Percentiles rank a stretch among this genome's conserved stretches.
phyloP scores from a whole-genome alignment of 2,888 invertebrate genomes.

The Dilophus febrilis region DNA sequence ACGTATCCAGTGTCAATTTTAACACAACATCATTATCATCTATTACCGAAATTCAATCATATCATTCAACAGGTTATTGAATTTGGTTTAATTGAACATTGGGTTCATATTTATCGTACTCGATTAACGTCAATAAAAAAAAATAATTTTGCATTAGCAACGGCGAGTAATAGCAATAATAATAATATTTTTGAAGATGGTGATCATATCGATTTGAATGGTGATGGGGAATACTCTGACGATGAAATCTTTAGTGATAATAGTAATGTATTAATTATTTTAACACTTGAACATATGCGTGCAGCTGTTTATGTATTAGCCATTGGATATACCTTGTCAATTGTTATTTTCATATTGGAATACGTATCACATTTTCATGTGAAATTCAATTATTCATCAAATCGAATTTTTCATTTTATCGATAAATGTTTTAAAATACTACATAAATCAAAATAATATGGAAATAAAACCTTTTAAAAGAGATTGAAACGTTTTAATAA shows the following conservation, averaged over 20 bases:
- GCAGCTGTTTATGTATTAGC: constrained; percentile 19
- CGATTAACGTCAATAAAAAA: constrained; percentile 11
- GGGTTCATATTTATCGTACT: constrained; percentile 23
- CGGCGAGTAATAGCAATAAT: too few relatives aligned
- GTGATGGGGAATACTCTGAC: too few relatives aligned
- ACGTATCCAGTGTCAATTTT: constrained; percentile 24
- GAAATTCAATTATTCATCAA: too few relatives aligned
- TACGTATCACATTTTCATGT: neutral
- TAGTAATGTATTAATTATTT: constrained; percentile 5
- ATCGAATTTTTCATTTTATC: too few relatives aligned
- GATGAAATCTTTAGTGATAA: neutral
- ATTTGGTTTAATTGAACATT: constrained; percentile 27
- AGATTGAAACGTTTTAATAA: too few relatives aligned
- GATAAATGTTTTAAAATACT: too few relatives aligned
- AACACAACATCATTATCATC: constrained; percentile 22
- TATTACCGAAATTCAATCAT: constrained; percentile 23
- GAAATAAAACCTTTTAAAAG: too few relatives aligned
- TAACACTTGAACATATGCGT: constrained; percentile 18
- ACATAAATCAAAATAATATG: too few relatives aligned
- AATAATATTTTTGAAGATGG: too few relatives aligned
- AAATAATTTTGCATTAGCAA: constrained; percentile 12
- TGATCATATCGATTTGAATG: too few relatives aligned
- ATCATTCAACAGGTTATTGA: constrained; percentile 24
- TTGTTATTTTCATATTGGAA: constrained; percentile 15
- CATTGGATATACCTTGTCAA: constrained; percentile 13